Evolutionary conservation across 2,113 vertebrate species (phyloP), one percentile per base, ranked within the genome.

Genomic region (Cyanistes caeruleus): DNA sequence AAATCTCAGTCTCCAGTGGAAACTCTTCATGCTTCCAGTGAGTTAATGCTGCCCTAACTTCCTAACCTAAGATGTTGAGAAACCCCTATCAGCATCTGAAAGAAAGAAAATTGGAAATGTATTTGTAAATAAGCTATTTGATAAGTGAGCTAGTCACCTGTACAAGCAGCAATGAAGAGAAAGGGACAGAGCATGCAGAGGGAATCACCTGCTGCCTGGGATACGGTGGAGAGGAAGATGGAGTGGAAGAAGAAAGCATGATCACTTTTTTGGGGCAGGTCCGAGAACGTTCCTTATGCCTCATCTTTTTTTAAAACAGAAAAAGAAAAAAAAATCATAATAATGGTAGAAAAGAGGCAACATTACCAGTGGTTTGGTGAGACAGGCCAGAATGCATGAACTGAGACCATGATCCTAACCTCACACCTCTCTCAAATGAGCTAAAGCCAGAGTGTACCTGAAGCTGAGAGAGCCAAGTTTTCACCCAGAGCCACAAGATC

Each of bases 221-320:
- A 97, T 51, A 89, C 3, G 64, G 88, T 96, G 92, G 98, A 97
- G 97, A 98, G 95, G 98, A 97, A 97, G 98, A 98, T 91, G 98
- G 98, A 97, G 98, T 95, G 97, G 98, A 98, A 96, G 97, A 91
- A 96, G 98, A 98, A 84, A 99, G 99, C 91, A 98, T 98, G 98
- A 99, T 99, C 98, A 99, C 99, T 99, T 99, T 99, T 99, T 99
- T 99, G 95, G 99, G 99, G 97, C 99, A 99, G 98, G 98, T 99
- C 98, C 99, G 98, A 97, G 98, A 98, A 97, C 84, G 97, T 14
- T 98, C 98, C 78, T 97, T 98, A 94, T 72, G 97, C 95, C 98
- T 99, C 98, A 98, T 98, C 99, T 99, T 99, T 93, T 97, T 96
- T 95, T 79, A 63, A 97, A 93, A 97, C 64, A 74, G 59, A 59